Percentiles rank a stretch among this genome's conserved stretches.
phyloP scores from a whole-genome alignment of 2,797 vertebrate species.

The Rhinophrynus dorsalis region DNA sequence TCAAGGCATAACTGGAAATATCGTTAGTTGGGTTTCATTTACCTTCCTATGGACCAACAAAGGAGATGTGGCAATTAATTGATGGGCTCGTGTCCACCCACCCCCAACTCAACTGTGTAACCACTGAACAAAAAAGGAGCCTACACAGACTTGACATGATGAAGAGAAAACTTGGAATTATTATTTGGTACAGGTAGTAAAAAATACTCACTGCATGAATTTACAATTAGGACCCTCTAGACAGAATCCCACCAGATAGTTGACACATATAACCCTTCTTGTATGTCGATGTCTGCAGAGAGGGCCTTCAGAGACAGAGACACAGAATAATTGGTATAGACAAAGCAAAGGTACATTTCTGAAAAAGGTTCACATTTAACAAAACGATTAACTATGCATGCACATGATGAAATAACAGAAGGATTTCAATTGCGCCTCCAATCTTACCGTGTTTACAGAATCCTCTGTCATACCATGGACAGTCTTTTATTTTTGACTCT shows the following conservation, averaged over 20 bases:
- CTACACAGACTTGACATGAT: too few relatives aligned
- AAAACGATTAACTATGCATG: too few relatives aligned
- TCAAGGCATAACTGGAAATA: too few relatives aligned
- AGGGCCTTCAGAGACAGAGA: slow-evolving; percentile 74
- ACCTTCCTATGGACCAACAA: too few relatives aligned
- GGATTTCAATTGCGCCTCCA: neutral
- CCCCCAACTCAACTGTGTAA: too few relatives aligned
- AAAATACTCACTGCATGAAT: slow-evolving; percentile 96
- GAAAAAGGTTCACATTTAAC: neutral
- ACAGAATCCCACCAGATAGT: slow-evolving; percentile 97
- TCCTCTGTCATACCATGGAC: slow-evolving; percentile 98
- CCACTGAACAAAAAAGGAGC: too few relatives aligned
- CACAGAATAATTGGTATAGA: neutral
- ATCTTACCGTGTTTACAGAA: slow-evolving; percentile 96
- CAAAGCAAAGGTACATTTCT: neutral
- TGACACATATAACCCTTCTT: slow-evolving; percentile 94
- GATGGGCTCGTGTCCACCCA: too few relatives aligned
- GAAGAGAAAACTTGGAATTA: too few relatives aligned
- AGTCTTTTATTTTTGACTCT: slow-evolving; percentile 98
- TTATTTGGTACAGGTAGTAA: slow-evolving; percentile 11
- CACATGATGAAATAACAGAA: neutral
- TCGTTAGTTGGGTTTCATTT: too few relatives aligned
- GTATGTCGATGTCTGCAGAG: slow-evolving; percentile 96
- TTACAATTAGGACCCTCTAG: slow-evolving; percentile 94
- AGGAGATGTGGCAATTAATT: too few relatives aligned